Conservation (phyloP, 2,113 vertebrate species). For the Datnioides undecimradiatus region DNA sequence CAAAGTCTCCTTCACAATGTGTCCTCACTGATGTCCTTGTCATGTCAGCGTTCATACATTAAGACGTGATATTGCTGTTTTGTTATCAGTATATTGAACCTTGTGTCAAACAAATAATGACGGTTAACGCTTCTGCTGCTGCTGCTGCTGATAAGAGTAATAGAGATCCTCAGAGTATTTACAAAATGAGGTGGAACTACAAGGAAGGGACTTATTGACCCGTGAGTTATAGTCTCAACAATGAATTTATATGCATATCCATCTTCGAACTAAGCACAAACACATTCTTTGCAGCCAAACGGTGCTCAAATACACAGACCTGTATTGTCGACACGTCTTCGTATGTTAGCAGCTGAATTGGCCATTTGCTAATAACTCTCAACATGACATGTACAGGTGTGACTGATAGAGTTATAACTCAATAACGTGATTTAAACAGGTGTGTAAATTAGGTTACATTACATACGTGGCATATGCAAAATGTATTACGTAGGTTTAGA, state of each 20-base stretch:
- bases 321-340: too few species aligned
- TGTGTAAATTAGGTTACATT: too few species aligned
- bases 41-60: neutral
- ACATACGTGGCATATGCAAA: too few species aligned
- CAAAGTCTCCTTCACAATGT: neutral
- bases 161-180: too few species aligned
- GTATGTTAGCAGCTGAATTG: too few species aligned
- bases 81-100: neutral
- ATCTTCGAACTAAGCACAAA: neutral
- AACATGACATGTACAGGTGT: too few species aligned
- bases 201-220: neutral
- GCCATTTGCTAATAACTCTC: too few species aligned
- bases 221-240: neutral
- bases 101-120: neutral
- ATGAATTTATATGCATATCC: neutral
- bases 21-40: neutral
- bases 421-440: too few species aligned
- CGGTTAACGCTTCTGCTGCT: neutral
- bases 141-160: neutral
- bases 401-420: too few species aligned
- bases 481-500: too few species aligned
- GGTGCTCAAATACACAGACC: neutral
- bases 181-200: neutral
- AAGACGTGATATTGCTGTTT: neutral
- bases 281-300: neutral